Conservation (phyloP, 2,888 invertebrate species). For the Scaptomyza cyrtandrae region DNA sequence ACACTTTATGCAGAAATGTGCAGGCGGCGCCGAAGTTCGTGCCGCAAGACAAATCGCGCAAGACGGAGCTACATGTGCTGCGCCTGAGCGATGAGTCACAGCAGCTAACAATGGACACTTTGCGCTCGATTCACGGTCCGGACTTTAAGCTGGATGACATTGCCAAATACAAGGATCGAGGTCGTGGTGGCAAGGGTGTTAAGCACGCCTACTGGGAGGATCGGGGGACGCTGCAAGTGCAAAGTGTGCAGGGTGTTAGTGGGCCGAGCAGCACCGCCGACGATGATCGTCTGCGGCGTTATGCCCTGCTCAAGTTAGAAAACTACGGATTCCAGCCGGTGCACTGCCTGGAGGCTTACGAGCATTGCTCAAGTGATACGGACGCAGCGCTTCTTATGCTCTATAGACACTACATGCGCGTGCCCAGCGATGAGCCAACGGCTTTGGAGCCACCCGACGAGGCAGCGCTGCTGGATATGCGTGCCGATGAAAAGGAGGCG, state of each 20-base stretch:
- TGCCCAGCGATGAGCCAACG: constrained; percentile 41
- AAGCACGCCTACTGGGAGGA: constrained; percentile 91
- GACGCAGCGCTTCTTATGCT: constrained; percentile 90
- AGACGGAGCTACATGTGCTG: constrained; percentile 91
- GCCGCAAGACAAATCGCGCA: constrained; percentile 86
- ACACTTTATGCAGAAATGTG: constrained; percentile 69
- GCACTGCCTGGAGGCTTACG: constrained; percentile 91
- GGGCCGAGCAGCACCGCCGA: constrained; percentile 82
- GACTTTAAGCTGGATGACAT: constrained; percentile 87
- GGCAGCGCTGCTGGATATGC: constrained; percentile 87
- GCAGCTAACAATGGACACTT: constrained; percentile 89
- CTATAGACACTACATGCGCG: constrained; percentile 88
- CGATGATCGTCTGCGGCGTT: constrained; percentile 88
- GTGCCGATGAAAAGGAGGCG: constrained; percentile 90
- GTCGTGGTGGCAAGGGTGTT: constrained; percentile 87
- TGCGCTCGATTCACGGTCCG: constrained; percentile 90
- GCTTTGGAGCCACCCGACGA: constrained; percentile 70
- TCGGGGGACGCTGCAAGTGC: constrained; percentile 90
- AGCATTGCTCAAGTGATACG: constrained; percentile 88
- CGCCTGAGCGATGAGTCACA: constrained; percentile 89
- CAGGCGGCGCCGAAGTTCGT: constrained; percentile 83
- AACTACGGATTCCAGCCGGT: constrained; percentile 90
- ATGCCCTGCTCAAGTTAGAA: constrained; percentile 90
- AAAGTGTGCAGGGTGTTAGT: constrained; percentile 82
- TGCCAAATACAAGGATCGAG: constrained; percentile 88